Evolutionary conservation across 2,888 invertebrate genomes (phyloP).

Genomic region (Nymphalis urticae): DNA sequence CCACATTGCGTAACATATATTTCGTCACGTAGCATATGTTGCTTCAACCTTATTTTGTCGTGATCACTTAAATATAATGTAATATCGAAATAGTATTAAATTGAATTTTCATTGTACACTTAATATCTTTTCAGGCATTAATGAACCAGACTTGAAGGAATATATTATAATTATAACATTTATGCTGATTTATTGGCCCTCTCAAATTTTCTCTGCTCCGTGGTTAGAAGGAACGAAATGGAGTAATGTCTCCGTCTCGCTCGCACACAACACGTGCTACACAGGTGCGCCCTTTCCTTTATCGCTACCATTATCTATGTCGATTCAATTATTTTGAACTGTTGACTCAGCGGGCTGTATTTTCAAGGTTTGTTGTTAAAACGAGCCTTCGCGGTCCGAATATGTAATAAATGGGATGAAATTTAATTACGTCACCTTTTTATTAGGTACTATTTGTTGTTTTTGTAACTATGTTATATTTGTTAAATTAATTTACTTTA

Average conservation of each 20-base stretch:
- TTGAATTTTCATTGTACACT: not conserved
- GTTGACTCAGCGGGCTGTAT: slow-evolving; percentile 65
- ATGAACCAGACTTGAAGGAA: not conserved
- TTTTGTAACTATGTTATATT: not conserved
- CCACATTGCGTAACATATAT: slow-evolving; percentile 49
- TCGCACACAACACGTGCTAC: slow-evolving; percentile 51
- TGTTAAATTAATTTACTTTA: slow-evolving; percentile 7
- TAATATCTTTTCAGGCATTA: not conserved
- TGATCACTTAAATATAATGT: not conserved
- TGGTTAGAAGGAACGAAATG: slow-evolving; percentile 49
- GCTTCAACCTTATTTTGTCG: slow-evolving; percentile 36
- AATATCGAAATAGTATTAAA: not conserved
- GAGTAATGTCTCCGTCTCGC: slow-evolving; percentile 23
- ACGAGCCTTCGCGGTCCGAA: slow-evolving; percentile 19
- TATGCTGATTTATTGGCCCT: too few species aligned
- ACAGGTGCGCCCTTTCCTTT: slow-evolving; percentile 50
- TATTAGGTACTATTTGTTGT: not conserved
- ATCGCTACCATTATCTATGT: slow-evolving; percentile 58
- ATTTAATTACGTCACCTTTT: slow-evolving; percentile 19
- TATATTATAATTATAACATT: too few species aligned
- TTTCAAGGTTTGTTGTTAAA: slow-evolving; percentile 47
- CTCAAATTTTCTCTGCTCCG: not conserved
- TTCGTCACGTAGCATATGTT: slow-evolving; percentile 52
- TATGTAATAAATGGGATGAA: slow-evolving; percentile 22
- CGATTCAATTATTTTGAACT: slow-evolving; percentile 70